These are phyloP conservation scores for Pseudomyrmex flavicornis DNA, from an alignment of 1,140 invertebrate genomes.

Conservation along the genomic window DNA sequence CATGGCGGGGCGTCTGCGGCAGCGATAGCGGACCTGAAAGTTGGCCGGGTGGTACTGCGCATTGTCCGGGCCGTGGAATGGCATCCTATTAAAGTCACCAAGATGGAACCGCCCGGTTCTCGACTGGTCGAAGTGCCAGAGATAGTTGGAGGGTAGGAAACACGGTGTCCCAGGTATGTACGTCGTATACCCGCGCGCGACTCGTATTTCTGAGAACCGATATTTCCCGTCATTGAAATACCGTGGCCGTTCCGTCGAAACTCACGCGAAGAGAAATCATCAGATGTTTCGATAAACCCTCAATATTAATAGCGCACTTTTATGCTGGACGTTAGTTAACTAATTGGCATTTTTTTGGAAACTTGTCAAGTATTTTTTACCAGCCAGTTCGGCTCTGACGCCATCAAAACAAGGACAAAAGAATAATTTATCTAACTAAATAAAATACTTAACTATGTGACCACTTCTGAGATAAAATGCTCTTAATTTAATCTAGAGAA, in stretches of 20 bases:
- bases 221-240: constrained; percentile 44
- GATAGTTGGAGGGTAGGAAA: constrained; percentile 54
- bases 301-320: background rate
- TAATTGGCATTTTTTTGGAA: no score
- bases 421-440: no score
- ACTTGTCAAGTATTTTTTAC: background rate
- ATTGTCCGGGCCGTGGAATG: constrained; percentile 66
- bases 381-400: no score
- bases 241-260: constrained; percentile 36
- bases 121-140: constrained; percentile 55
- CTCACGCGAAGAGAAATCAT: constrained; percentile 28
- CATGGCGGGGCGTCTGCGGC: constrained; percentile 32
- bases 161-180: constrained; percentile 56
- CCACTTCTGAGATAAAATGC: no score
- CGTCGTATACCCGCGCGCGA: constrained; percentile 11
- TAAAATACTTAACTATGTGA: no score
- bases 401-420: no score
- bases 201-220: constrained; percentile 61
- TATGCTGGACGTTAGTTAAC: no score
- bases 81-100: constrained; percentile 73
- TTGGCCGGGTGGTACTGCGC: constrained; percentile 41
- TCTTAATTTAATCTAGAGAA: background rate
- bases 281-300: background rate
- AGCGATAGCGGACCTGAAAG: constrained; percentile 38
- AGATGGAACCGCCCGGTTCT: constrained; percentile 60